Conservation (phyloP, 1,140 invertebrate species). For the Kradibia gibbosae region DNA sequence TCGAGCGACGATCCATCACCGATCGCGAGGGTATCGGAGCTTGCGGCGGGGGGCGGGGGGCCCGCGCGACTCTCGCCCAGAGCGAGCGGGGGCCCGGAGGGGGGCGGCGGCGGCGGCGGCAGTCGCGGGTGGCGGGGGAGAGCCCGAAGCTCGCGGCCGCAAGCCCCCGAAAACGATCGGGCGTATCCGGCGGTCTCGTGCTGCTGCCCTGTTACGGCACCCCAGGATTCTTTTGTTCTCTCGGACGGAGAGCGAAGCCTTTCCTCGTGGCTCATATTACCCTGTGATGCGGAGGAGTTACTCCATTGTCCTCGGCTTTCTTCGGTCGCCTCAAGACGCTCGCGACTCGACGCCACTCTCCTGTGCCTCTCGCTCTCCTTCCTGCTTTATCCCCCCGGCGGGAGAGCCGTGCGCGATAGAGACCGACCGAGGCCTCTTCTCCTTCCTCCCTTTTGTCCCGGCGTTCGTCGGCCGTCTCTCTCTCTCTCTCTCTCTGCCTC, state of each 20-base stretch:
- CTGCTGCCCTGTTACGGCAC: slow-evolving; percentile 66
- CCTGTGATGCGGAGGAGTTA: slow-evolving; percentile 71
- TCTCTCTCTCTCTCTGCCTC: slow-evolving; percentile 17
- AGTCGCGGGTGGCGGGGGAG: neutral
- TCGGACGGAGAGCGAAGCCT: slow-evolving; percentile 55
- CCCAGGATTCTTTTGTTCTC: slow-evolving; percentile 71
- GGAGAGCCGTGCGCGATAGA: slow-evolving; percentile 29
- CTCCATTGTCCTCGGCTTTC: slow-evolving; percentile 72
- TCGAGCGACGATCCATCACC: too few species aligned
- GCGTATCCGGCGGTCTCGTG: neutral
- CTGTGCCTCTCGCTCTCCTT: neutral
- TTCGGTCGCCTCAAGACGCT: slow-evolving; percentile 64
- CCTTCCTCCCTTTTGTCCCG: neutral
- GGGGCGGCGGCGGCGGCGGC: too few species aligned
- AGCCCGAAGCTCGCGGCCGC: neutral
- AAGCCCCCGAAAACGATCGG: neutral
- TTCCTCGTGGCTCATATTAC: slow-evolving; percentile 69
- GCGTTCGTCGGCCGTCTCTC: neutral
- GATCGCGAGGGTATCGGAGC: too few species aligned
- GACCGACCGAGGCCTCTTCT: neutral
- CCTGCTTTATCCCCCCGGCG: neutral
- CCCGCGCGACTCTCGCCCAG: too few species aligned
- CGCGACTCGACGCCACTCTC: too few species aligned
- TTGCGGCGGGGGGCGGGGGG: too few species aligned
- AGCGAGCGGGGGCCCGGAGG: too few species aligned